These are phyloP conservation scores for Drosophila nikananu DNA, from an alignment of 1,140 invertebrate genomes.

Conservation along the genomic window DNA sequence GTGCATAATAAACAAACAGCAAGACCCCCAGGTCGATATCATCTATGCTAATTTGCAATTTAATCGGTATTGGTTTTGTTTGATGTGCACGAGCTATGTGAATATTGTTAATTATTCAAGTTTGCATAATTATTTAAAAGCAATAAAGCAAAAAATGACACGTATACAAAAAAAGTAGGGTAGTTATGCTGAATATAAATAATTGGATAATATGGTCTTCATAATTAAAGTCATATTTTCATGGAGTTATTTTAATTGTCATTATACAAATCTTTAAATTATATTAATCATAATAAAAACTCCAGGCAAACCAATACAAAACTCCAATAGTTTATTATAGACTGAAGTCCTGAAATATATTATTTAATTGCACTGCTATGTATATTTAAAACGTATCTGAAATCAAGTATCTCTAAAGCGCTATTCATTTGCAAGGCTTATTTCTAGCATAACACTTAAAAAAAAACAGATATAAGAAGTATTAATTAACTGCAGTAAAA, in stretches of 20 bases:
- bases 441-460: neutral
- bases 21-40: constrained; percentile 4
- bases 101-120: constrained; percentile 34
- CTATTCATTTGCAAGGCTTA: too few species aligned
- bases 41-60: constrained; percentile 26
- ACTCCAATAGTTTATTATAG: too few species aligned
- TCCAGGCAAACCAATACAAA: too few species aligned
- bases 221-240: neutral
- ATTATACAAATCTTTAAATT: too few species aligned
- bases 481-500: neutral
- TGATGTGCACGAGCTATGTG: neutral
- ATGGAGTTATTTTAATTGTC: neutral
- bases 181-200: neutral
- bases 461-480: neutral
- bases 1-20: constrained; percentile 21
- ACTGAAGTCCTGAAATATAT: too few species aligned
- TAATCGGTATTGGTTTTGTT: constrained; percentile 16
- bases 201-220: neutral
- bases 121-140: neutral
- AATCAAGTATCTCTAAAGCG: neutral
- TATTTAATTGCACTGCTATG: neutral
- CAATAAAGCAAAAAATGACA: too few species aligned
- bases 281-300: too few species aligned
- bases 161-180: neutral
- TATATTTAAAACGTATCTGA: neutral